These are phyloP conservation scores for Nebria brevicollis DNA, from an alignment of 2,888 invertebrate genomes.

Conservation along the genomic window DNA sequence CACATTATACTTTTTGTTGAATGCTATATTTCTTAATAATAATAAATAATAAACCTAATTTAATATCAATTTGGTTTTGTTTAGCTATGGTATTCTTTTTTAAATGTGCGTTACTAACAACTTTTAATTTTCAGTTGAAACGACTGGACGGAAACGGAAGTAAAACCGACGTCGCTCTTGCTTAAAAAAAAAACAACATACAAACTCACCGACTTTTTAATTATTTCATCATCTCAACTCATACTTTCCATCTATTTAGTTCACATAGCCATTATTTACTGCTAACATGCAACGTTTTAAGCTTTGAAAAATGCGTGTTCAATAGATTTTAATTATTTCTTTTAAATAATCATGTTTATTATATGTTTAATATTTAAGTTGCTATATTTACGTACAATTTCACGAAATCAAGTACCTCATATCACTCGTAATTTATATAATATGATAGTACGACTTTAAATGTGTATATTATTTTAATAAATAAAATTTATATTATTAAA, in stretches of 20 bases:
- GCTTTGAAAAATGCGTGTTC: slow-evolving; percentile 42
- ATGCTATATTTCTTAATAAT: no score
- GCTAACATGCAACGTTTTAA: slow-evolving; percentile 34
- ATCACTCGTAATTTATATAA: slow-evolving; percentile 38
- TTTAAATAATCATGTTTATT: slow-evolving; percentile 34
- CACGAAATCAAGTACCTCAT: slow-evolving; percentile 40
- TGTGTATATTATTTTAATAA: slow-evolving; percentile 40
- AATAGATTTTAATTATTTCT: slow-evolving; percentile 21
- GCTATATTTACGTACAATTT: slow-evolving; percentile 13
- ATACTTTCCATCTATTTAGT: slow-evolving; percentile 19
- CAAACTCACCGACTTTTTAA: slow-evolving; percentile 15
- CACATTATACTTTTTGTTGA: no score
- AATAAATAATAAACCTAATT: background rate
- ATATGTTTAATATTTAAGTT: slow-evolving; percentile 21
- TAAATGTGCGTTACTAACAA: slow-evolving; percentile 8
- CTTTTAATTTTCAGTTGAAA: slow-evolving; percentile 53
- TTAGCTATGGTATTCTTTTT: background rate
- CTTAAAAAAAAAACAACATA: slow-evolving; percentile 18
- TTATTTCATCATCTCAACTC: background rate
- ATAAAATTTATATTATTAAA: slow-evolving; percentile 12
- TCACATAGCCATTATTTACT: slow-evolving; percentile 38
- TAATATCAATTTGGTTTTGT: background rate
- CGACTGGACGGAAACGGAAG: slow-evolving; percentile 53
- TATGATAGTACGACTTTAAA: slow-evolving; percentile 34
- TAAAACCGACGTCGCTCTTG: slow-evolving; percentile 51